phyloP scores from a whole-genome alignment of 2,797 vertebrate genomes.

The Paedocypris micromegethes region DNA sequence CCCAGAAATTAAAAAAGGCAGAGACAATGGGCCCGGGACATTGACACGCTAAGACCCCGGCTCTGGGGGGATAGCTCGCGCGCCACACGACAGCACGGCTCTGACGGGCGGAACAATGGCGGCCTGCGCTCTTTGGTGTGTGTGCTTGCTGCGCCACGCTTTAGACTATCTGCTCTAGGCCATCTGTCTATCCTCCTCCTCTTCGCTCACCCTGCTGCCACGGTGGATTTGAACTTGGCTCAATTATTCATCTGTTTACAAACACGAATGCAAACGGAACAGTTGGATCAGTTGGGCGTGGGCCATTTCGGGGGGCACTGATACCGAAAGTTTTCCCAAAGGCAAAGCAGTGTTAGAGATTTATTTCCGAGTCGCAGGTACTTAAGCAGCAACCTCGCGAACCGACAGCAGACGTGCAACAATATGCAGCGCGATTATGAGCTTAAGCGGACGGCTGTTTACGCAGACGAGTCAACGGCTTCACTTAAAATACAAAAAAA shows the following conservation, averaged over 20 bases:
- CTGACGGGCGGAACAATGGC: constrained; percentile 83
- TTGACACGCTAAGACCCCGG: constrained; percentile 67
- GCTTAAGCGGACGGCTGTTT: constrained; percentile 32
- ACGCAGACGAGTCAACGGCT: constrained; percentile 16
- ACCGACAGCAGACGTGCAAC: constrained; percentile 25
- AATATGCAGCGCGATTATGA: constrained; percentile 33
- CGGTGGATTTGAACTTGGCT: constrained; percentile 77
- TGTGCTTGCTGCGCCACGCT: constrained; percentile 60
- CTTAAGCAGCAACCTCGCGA: constrained; percentile 30
- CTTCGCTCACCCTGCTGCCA: constrained; percentile 57
- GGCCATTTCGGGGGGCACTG: constrained; percentile 31
- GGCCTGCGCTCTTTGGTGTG: constrained; percentile 71
- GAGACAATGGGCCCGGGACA: constrained; percentile 66
- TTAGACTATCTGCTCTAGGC: constrained; percentile 91
- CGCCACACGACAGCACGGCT: constrained; percentile 82
- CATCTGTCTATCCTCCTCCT: constrained; percentile 81
- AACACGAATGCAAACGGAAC: constrained; percentile 68
- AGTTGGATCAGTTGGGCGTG: constrained; percentile 33
- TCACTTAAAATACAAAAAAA: constrained; percentile 15
- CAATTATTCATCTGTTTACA: constrained; percentile 86
- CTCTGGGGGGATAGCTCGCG: constrained; percentile 84
- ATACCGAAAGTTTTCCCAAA: constrained; percentile 38
- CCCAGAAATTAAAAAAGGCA: constrained; percentile 74
- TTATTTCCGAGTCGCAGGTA: constrained; percentile 31
- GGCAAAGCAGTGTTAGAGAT: constrained; percentile 30